Base-by-base conservation (phyloP, 30 jellyfish, hydroid and myxozoan genomes). In the Aurelia aurita region DNA sequence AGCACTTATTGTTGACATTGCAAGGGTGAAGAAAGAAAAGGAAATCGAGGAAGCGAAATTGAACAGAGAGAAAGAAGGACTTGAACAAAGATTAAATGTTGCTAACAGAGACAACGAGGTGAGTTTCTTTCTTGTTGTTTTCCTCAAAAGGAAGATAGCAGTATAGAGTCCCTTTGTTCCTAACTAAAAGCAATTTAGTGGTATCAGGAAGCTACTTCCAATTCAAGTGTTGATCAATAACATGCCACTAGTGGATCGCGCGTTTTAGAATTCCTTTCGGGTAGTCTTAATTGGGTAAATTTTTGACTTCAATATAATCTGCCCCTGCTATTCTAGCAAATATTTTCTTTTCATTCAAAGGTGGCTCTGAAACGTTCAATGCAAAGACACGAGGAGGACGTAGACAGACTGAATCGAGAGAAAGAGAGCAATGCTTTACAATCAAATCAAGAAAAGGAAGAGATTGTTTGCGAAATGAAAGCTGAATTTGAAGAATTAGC, bases 371-470 rank as follows among this genome's bases (percentile, higher is more conserved):
- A 81, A 72, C 96, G 99, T 22, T 72, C 84, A 1, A 80, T 66
- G 39, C 96, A 86, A 57, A 88, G 90, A 46, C 92, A 85, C 89
- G 99, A 95, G 74, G 99, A 95, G 58, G 98, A 89, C 70, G 87
- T 86, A 1, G 92, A 72, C 19, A 76, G 97, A 29, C 72, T 90
- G 74, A 43, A 43, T 4, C 85, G 88, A 53, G 99, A 95, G 53
- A 95, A 80, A 61, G 99, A 95, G n/a, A 80, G 77, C 82, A n/a
- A 34, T 55, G 79, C 80, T 1, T 49, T 64, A 61, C 91, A 86
- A 46, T 18, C 55, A 84, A 86, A 81, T 35, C 89, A 95, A 39
- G 99, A 95, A 27, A 75, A 80, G 43, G 94, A 77, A 53, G 92
- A 80, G 10, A 77, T 68, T 2, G 49, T 90, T 39, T 29, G 58